These are phyloP conservation scores for Dioctria linearis DNA, from an alignment of 2,888 invertebrate genomes.

Conservation along the genomic window DNA sequence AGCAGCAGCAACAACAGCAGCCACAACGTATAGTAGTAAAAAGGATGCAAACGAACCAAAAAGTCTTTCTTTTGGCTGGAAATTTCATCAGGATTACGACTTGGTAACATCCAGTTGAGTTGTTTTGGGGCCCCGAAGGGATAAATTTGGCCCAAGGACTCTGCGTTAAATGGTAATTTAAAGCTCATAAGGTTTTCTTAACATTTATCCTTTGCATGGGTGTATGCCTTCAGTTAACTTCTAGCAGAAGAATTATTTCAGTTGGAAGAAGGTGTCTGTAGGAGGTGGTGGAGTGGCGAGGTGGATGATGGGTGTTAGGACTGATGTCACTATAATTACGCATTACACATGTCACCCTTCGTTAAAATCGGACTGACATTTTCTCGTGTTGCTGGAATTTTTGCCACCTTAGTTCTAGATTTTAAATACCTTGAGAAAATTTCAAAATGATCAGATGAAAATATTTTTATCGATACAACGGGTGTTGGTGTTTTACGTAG, in stretches of 20 bases:
- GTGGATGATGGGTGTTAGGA: background rate
- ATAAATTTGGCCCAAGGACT: background rate
- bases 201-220: slow-evolving; percentile 17
- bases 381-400: background rate
- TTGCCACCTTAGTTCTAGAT: too few relatives aligned
- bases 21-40: background rate
- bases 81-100: slow-evolving; percentile 28
- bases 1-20: too few relatives aligned
- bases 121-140: slow-evolving; percentile 25
- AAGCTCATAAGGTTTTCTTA: slow-evolving; percentile 37
- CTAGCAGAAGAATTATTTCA: background rate
- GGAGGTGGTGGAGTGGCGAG: background rate
- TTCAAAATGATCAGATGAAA: too few relatives aligned
- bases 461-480: too few relatives aligned
- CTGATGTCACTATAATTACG: slow-evolving; percentile 20
- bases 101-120: slow-evolving; percentile 33
- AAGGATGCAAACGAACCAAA: slow-evolving; percentile 40
- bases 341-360: slow-evolving; percentile 20
- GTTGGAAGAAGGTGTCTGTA: too few relatives aligned
- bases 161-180: background rate
- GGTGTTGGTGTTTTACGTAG: too few relatives aligned
- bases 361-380: slow-evolving; percentile 13
- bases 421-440: too few relatives aligned
- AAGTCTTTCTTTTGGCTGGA: slow-evolving; percentile 16
- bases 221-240: background rate